Percentiles rank a stretch among this genome's conserved stretches.
These are phyloP conservation scores for Podiceps cristatus DNA, from an alignment of 2,113 vertebrate species.

Conservation along the genomic window DNA sequence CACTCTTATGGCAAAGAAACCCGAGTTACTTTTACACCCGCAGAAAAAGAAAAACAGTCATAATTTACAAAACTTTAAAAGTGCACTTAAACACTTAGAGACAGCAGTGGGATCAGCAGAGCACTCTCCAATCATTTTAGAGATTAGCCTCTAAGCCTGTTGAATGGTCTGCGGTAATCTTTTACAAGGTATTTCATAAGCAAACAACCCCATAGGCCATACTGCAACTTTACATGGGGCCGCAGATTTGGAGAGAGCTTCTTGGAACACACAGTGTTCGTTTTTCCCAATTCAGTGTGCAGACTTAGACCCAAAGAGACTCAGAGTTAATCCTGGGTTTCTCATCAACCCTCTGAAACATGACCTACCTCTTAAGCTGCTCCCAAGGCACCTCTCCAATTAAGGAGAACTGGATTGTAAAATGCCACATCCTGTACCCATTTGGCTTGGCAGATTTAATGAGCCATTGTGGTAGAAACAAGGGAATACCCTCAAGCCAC, in stretches of 20 bases:
- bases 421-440: slow-evolving; percentile 71
- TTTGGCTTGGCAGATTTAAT: slow-evolving; percentile 74
- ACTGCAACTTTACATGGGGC: background rate
- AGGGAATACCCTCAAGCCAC: slow-evolving; percentile 65
- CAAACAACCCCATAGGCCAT: background rate
- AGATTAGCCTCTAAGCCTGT: slow-evolving; percentile 46
- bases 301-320: background rate
- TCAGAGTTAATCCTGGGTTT: slow-evolving; percentile 33
- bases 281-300: background rate
- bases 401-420: slow-evolving; percentile 67
- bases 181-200: slow-evolving; percentile 62
- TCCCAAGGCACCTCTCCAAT: slow-evolving; percentile 57
- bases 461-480: slow-evolving; percentile 71
- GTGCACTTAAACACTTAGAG: background rate
- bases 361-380: slow-evolving; percentile 47
- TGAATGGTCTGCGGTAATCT: slow-evolving; percentile 30
- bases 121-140: background rate
- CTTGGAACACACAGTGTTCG: background rate
- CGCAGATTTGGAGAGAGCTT: background rate
- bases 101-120: background rate
- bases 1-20: background rate
- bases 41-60: background rate
- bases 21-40: background rate
- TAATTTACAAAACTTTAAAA: slow-evolving; percentile 16
- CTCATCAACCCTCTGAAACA: slow-evolving; percentile 57